phyloP scores from a whole-genome alignment of 2,113 vertebrate species.

The Felis chaus region DNA sequence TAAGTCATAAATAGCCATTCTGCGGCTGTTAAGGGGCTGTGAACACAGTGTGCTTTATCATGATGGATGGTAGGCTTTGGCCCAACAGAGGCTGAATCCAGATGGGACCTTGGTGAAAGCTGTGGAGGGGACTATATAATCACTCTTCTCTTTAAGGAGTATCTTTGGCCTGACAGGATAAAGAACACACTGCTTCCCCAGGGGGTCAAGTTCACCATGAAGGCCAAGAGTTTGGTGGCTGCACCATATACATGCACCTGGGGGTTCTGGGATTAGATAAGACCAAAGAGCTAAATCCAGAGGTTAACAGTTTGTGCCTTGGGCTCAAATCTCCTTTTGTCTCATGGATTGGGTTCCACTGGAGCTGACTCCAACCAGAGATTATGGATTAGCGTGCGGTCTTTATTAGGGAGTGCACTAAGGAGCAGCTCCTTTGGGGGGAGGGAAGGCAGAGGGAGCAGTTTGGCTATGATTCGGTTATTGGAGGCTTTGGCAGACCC shows the following conservation, averaged over 20 bases:
- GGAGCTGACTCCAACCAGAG: not conserved
- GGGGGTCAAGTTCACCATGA: not conserved
- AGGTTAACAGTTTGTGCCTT: not conserved
- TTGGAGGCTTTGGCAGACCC: not conserved
- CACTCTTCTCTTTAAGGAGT: conserved; percentile 3
- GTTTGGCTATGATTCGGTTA: not conserved
- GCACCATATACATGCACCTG: not conserved
- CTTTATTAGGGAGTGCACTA: not conserved
- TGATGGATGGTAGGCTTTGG: conserved; percentile 23
- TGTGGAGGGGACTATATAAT: not conserved
- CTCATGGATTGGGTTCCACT: not conserved
- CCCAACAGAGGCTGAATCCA: not conserved
- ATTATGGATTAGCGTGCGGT: not conserved
- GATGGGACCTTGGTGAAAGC: not conserved
- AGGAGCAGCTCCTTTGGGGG: not conserved
- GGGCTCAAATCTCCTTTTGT: not conserved
- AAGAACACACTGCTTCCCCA: not conserved
- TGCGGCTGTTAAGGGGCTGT: not conserved
- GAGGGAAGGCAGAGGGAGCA: not conserved
- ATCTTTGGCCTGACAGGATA: conserved; percentile 13
- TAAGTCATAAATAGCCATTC: conserved; percentile 38
- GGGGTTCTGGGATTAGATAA: not conserved
- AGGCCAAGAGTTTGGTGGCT: not conserved
- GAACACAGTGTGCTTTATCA: not conserved
- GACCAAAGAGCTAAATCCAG: not conserved